These are phyloP conservation scores for Ormia ochracea DNA, from an alignment of 2,888 invertebrate species.

Conservation along the genomic window DNA sequence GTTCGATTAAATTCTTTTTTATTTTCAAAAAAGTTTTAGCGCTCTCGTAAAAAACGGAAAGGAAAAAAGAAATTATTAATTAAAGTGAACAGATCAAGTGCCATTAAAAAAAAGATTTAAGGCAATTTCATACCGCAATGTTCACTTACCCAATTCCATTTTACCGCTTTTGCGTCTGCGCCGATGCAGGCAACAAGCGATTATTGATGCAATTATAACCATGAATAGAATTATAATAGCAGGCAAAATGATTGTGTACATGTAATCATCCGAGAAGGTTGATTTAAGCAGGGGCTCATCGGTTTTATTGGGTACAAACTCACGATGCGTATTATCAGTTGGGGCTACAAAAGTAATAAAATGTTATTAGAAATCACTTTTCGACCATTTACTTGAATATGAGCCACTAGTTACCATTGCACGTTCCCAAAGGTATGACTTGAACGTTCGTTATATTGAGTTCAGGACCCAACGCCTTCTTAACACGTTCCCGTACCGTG, in stretches of 20 bases:
- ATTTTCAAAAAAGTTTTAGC: too few relatives aligned
- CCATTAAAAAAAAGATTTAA: too few relatives aligned
- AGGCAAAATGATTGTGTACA: slow-evolving; percentile 91
- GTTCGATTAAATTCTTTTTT: too few relatives aligned
- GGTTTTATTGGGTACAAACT: slow-evolving; percentile 71
- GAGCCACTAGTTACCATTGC: slow-evolving; percentile 77
- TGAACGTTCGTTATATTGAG: slow-evolving; percentile 80
- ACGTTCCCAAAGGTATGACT: slow-evolving; percentile 78
- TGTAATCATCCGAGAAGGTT: slow-evolving; percentile 81
- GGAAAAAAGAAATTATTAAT: too few relatives aligned
- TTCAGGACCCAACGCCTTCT: slow-evolving; percentile 81
- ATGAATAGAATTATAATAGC: slow-evolving; percentile 92
- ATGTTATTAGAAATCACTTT: not conserved
- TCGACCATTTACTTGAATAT: not conserved
- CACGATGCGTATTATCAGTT: slow-evolving; percentile 70
- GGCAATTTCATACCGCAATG: too few relatives aligned
- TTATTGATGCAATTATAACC: slow-evolving; percentile 89
- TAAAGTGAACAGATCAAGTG: too few relatives aligned
- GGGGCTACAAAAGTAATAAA: slow-evolving; percentile 63
- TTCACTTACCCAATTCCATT: slow-evolving; percentile 82
- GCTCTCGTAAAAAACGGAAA: too few relatives aligned
- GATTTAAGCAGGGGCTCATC: slow-evolving; percentile 75
- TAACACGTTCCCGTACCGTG: slow-evolving; percentile 78
- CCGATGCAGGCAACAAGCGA: slow-evolving; percentile 92
- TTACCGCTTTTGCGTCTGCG: slow-evolving; percentile 89